phyloP scores from a whole-genome alignment of 2,888 invertebrate species.

The Campoplex capitator region DNA sequence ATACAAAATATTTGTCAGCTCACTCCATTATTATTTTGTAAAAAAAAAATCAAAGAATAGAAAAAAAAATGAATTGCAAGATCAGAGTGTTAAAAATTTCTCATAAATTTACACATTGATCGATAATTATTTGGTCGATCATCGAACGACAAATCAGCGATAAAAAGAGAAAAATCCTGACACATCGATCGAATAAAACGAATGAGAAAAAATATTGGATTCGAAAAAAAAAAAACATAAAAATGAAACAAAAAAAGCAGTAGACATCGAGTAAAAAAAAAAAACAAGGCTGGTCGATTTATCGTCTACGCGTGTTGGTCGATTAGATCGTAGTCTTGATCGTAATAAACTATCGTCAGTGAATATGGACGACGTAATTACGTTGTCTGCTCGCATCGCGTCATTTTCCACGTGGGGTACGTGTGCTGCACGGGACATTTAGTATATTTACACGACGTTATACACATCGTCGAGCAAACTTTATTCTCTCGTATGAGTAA shows the following conservation, averaged over 20 bases:
- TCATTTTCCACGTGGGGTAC: constrained; percentile 59
- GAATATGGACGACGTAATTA: constrained; percentile 63
- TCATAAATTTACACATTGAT: too few relatives aligned
- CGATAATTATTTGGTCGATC: too few relatives aligned
- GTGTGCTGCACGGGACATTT: constrained; percentile 6
- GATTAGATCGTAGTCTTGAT: constrained; percentile 54
- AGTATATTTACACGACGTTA: constrained; percentile 41
- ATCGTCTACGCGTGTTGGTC: constrained; percentile 21
- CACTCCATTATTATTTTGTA: too few relatives aligned
- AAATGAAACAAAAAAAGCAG: not conserved
- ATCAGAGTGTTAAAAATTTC: too few relatives aligned
- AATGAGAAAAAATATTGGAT: not conserved
- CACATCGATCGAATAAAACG: not conserved
- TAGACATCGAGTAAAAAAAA: not conserved
- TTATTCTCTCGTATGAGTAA: constrained; percentile 7
- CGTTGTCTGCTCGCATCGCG: constrained; percentile 33
- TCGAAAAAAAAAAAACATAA: not conserved
- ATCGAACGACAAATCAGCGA: too few relatives aligned
- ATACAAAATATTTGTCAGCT: not conserved
- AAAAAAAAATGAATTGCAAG: not conserved
- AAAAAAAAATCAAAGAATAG: too few relatives aligned
- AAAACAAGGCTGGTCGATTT: not conserved
- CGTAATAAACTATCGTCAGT: constrained; percentile 52
- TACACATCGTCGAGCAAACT: constrained; percentile 10
- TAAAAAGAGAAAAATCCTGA: not conserved